Conservation (phyloP, 2,888 invertebrate species). For the Hirtodrosophila duncani region DNA sequence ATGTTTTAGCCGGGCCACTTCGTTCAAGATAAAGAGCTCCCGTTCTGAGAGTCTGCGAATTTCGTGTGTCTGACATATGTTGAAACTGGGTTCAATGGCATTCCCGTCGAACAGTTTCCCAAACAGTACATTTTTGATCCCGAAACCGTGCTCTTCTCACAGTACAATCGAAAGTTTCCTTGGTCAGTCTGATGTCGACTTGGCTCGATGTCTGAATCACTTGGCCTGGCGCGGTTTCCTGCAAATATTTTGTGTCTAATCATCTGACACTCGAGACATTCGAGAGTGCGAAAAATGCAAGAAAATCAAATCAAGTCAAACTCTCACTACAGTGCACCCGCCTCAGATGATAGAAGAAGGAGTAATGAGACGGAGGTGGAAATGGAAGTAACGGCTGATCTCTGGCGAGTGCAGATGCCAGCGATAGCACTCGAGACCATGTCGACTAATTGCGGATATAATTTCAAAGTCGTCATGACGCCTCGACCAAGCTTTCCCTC, state of each 20-base stretch:
- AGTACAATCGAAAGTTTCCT: slow-evolving; percentile 62
- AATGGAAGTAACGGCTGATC: slow-evolving; percentile 4
- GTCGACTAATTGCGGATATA: slow-evolving; percentile 70
- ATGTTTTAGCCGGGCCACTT: slow-evolving; percentile 23
- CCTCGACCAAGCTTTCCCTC: slow-evolving; percentile 15
- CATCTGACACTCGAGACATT: slow-evolving; percentile 60
- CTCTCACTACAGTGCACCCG: slow-evolving; percentile 64
- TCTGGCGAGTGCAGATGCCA: slow-evolving; percentile 42
- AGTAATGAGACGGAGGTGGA: slow-evolving; percentile 2
- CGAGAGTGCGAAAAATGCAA: slow-evolving; percentile 45
- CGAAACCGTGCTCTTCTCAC: slow-evolving; percentile 11
- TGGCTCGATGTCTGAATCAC: slow-evolving; percentile 35
- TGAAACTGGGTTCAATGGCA: slow-evolving; percentile 50
- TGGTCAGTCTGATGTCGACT: slow-evolving; percentile 14
- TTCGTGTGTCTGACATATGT: neutral
- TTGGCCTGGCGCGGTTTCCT: slow-evolving; percentile 17
- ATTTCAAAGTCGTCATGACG: slow-evolving; percentile 64
- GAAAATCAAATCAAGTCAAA: slow-evolving; percentile 52
- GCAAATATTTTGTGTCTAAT: slow-evolving; percentile 48
- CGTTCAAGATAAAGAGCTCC: no score
- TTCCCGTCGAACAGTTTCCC: slow-evolving; percentile 32
- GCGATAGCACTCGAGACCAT: slow-evolving; percentile 60
- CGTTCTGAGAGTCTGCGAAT: slow-evolving; percentile 28
- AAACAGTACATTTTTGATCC: slow-evolving; percentile 39
- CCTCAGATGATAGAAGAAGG: no score